Conservation (phyloP, 2,797 vertebrate genomes). For the Clamator glandarius region DNA sequence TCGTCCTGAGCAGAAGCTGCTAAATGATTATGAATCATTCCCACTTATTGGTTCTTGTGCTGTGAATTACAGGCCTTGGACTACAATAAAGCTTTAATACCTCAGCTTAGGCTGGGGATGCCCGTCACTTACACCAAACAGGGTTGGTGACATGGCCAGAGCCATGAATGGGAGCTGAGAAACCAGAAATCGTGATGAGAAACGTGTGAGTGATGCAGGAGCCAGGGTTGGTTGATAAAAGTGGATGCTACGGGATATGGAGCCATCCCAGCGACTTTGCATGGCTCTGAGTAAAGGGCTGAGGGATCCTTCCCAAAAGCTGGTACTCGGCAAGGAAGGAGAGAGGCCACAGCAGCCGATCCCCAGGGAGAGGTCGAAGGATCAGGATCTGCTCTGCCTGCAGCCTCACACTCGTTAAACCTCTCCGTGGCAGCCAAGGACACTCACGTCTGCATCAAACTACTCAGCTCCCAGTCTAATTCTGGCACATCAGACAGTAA, state of each 20-base stretch:
- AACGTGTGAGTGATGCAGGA: fast-evolving
- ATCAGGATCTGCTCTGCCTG: neutral
- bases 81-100: neutral
- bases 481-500: slow-evolving; percentile 78
- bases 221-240: fast-evolving
- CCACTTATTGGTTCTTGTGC: neutral
- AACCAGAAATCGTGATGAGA: fast-evolving
- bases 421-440: slow-evolving; percentile 24
- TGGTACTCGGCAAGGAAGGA: fast-evolving
- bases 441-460: slow-evolving; percentile 46
- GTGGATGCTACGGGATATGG: fast-evolving
- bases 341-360: fast-evolving
- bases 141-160: neutral
- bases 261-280: fast-evolving
- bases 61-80: slow-evolving; percentile 3
- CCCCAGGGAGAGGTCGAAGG: fast-evolving
- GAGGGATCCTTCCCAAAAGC: neutral
- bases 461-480: slow-evolving; percentile 67
- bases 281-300: fast-evolving
- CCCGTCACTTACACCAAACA: neutral
- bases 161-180: neutral
- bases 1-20: slow-evolving; percentile 38
- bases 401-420: neutral
- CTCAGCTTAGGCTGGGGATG: neutral
- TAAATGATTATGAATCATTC: slow-evolving; percentile 12